phyloP scores from a whole-genome alignment of 2,113 vertebrate genomes.

The Sigmodon hispidus region DNA sequence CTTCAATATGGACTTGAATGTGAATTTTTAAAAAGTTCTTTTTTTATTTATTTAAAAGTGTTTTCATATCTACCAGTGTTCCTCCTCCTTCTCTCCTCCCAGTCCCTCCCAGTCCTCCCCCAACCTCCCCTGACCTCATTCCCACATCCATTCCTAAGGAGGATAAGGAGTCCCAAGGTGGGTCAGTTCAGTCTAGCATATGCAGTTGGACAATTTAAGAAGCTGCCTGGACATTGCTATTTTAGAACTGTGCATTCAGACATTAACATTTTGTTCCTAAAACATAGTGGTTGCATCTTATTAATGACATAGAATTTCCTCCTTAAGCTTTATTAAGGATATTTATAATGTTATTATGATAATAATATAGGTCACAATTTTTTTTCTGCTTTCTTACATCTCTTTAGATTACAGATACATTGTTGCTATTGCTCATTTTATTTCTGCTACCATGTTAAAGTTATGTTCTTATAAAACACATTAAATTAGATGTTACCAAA shows the following conservation, averaged over 20 bases:
- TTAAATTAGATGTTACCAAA: slow-evolving; percentile 22
- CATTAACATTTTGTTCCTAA: slow-evolving; percentile 16
- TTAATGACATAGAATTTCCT: neutral
- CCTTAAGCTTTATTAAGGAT: neutral
- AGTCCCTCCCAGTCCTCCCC: too few species aligned
- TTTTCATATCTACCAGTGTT: too few species aligned
- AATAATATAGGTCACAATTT: slow-evolving; percentile 13
- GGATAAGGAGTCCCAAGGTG: too few species aligned
- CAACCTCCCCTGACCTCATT: too few species aligned
- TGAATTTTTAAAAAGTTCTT: too few species aligned
- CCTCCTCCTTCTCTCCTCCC: too few species aligned
- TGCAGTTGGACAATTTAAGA: too few species aligned
- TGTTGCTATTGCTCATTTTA: slow-evolving; percentile 9
- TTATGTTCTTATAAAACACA: slow-evolving; percentile 46
- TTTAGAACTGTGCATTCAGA: neutral
- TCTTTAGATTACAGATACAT: neutral
- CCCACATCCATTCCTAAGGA: too few species aligned
- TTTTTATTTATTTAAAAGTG: too few species aligned
- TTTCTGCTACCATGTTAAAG: slow-evolving; percentile 36
- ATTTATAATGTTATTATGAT: slow-evolving; percentile 13
- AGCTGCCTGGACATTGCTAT: neutral
- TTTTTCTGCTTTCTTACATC: neutral
- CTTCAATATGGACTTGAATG: neutral
- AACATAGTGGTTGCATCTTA: neutral
- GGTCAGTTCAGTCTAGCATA: too few species aligned